phyloP scores from a whole-genome alignment of 1,140 invertebrate genomes.

The Lordiphosa stackelbergi region DNA sequence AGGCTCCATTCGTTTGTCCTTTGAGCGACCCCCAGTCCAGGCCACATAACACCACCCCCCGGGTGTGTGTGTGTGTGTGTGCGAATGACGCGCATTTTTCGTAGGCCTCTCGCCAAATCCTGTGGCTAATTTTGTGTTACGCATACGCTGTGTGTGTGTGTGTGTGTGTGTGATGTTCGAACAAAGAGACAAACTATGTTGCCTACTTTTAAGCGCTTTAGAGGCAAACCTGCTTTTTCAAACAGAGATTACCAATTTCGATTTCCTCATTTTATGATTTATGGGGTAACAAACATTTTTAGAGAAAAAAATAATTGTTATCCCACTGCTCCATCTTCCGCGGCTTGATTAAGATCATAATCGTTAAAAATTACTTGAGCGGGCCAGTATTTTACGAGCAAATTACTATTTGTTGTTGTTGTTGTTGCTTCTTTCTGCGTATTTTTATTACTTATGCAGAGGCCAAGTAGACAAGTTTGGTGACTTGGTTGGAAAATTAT shows the following conservation, averaged over 20 bases:
- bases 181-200: conserved; percentile 48
- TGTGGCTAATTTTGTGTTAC: conserved; percentile 69
- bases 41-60: conserved; percentile 16
- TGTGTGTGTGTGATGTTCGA: conserved; percentile 27
- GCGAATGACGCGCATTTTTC: conserved; percentile 42
- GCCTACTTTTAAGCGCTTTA: conserved; percentile 69
- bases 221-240: not conserved
- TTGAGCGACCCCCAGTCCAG: conserved; percentile 57
- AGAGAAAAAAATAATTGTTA: not conserved
- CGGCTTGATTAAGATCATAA: conserved; percentile 52
- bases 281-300: conserved; percentile 24
- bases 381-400: conserved; percentile 43
- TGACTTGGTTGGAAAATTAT: conserved; percentile 34
- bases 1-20: conserved; percentile 52
- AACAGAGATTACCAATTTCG: no score
- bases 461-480: conserved; percentile 31
- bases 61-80: conserved; percentile 7
- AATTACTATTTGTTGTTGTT: conserved; percentile 26
- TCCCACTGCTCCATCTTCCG: not conserved
- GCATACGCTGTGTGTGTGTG: conserved; percentile 46
- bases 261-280: no score
- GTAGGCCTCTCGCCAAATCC: conserved; percentile 26
- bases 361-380: conserved; percentile 53
- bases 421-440: conserved; percentile 29
- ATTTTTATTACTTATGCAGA: conserved; percentile 53